Conservation (phyloP, 2,113 vertebrate genomes). For the Rhagologus leucostigma region DNA sequence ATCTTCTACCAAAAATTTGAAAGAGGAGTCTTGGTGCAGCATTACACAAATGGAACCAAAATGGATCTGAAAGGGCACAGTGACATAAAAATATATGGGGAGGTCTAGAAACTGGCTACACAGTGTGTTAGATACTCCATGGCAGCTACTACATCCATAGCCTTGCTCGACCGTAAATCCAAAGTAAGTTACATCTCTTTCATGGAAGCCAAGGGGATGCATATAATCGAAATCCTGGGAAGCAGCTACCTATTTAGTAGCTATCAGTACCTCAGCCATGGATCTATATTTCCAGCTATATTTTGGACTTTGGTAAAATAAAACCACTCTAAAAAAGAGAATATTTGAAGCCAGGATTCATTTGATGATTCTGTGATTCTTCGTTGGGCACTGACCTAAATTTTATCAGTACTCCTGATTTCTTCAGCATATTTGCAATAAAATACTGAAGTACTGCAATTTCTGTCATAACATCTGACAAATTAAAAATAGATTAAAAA, state of each 20-base stretch:
- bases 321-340: neutral
- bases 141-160: neutral
- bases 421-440: neutral
- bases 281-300: neutral
- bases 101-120: neutral
- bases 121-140: neutral
- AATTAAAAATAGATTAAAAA: constrained; percentile 17
- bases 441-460: constrained; percentile 13
- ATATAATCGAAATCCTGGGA: neutral
- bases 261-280: neutral
- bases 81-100: neutral
- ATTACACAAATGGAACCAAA: neutral
- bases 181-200: neutral
- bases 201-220: rapidly evolving
- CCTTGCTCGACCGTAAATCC: neutral
- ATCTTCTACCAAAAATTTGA: neutral
- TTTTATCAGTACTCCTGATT: neutral
- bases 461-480: constrained; percentile 40
- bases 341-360: neutral
- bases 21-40: neutral
- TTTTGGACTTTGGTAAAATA: neutral
- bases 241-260: neutral
- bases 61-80: neutral
- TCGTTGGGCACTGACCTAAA: neutral
- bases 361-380: neutral